phyloP scores from a whole-genome alignment of 1,140 invertebrate genomes.

The Nixonia krombeini region DNA sequence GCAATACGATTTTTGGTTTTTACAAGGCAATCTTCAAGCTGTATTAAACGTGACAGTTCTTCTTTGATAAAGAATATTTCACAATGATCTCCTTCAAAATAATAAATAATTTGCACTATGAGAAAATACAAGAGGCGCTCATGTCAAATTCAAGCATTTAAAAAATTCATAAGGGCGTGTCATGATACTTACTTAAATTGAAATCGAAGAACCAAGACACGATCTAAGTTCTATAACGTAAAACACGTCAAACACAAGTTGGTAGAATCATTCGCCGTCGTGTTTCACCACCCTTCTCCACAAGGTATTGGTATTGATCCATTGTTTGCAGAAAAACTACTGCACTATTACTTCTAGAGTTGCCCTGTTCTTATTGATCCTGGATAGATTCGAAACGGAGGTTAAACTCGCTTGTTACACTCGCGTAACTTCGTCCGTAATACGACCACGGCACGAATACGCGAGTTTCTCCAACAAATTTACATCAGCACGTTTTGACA shows the following conservation, averaged over 20 bases:
- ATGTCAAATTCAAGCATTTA: no score
- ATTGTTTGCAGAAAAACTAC: constrained; percentile 54
- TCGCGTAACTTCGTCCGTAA: constrained; percentile 9
- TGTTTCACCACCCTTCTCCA: constrained; percentile 38
- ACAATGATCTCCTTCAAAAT: no score
- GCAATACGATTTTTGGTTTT: no score
- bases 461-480: constrained; percentile 14
- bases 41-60: no score
- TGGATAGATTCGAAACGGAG: constrained; percentile 3
- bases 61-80: no score
- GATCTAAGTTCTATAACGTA: no score
- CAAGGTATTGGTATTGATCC: constrained; percentile 64
- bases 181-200: not conserved
- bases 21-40: no score
- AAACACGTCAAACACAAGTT: constrained; percentile 4
- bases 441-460: constrained; percentile 5
- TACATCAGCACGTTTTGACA: constrained; percentile 41
- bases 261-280: constrained; percentile 42
- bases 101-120: no score
- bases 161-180: constrained; percentile 1
- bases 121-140: no score
- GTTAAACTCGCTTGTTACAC: constrained; percentile 9
- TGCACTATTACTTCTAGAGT: constrained; percentile 31
- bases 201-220: not conserved
- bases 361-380: constrained; percentile 28